Evolutionary conservation across 2,888 invertebrate genomes (phyloP).

Genomic region (Sminthurides aquaticus): DNA sequence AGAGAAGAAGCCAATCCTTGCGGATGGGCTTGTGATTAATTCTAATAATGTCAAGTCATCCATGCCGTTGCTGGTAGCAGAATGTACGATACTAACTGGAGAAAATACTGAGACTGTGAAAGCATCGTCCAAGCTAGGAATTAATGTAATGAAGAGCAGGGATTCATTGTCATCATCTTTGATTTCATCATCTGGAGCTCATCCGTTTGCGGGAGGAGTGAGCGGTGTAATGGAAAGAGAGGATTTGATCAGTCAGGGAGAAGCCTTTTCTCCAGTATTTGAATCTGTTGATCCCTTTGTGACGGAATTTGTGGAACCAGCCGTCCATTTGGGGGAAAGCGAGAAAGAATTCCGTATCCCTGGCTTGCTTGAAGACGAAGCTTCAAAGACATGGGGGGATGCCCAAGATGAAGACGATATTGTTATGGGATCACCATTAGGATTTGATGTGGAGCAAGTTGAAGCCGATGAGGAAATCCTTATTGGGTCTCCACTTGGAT

Average conservation of each 20-base stretch:
- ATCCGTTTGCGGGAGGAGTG: neutral
- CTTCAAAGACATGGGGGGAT: no score
- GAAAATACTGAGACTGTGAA: neutral
- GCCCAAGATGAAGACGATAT: neutral
- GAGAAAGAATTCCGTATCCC: neutral
- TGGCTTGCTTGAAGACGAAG: neutral
- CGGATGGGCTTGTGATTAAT: neutral
- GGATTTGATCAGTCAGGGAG: neutral
- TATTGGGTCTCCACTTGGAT: neutral
- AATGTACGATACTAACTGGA: neutral
- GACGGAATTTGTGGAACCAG: neutral
- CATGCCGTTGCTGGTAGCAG: constrained; percentile 1
- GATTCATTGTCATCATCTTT: neutral
- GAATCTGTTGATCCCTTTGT: neutral
- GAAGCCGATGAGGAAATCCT: constrained; percentile 3
- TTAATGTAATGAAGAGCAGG: neutral
- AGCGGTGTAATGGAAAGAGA: neutral
- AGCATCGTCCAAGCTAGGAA: neutral
- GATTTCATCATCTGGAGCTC: neutral
- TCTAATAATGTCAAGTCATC: neutral
- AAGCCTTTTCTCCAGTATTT: neutral
- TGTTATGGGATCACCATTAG: constrained; percentile 3
- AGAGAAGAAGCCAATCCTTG: neutral
- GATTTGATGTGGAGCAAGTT: neutral
- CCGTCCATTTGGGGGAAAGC: neutral